Evolutionary conservation across 2,113 vertebrate genomes (phyloP), one percentile per base, ranked within the genome.

Genomic region (Neoarius graeffei): DNA sequence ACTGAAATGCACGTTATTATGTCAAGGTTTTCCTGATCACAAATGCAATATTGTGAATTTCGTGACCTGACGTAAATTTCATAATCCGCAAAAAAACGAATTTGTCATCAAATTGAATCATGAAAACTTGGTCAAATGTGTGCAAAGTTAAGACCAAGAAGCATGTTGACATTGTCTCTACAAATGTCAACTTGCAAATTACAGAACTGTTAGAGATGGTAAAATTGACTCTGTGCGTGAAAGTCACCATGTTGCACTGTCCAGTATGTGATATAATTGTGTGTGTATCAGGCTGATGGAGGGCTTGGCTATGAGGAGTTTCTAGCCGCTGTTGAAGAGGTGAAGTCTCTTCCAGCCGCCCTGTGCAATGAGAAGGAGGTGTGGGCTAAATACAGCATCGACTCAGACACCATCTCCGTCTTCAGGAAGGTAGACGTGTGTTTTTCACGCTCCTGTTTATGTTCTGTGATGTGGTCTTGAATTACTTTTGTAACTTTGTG

Each of bases 391-490:
- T 97, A 96, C 91, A 94, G 92, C 87, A 52, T 97, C 76, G 86
- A 93, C 14, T 91, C 92, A 0, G 96, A 93, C 91, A 94, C 95
- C 42, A 93, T 98, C 81, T 67, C 91, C 67, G 81, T 99, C 60
- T 99, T 99, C 91, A 97, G 97, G 88, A 95, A 94, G 96, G 98
- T 98, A 42, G 7, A 8, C 13, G 3, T 8, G 42, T 59, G 10
- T 9, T 56, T 48, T 27, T 69, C 6, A 56, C 57, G 76, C 20
- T 19, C 67, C 35, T 77, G 48, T 52, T 77, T 52, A 77, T 25
- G 9, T 76, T 52, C 42, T 25, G 67, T 35, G 13, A 35, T 71
- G 7, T 64, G 60, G 67, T 17, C 67, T 71, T 73, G 30, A 73
- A 42, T 73, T 42, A 35, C 0, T 14, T 66, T 10, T 25, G 62